A percentile compares a stretch with the other conserved stretches of the same genome.
Conservation (phyloP, 2,113 vertebrate genomes). For the Mobula birostris region DNA sequence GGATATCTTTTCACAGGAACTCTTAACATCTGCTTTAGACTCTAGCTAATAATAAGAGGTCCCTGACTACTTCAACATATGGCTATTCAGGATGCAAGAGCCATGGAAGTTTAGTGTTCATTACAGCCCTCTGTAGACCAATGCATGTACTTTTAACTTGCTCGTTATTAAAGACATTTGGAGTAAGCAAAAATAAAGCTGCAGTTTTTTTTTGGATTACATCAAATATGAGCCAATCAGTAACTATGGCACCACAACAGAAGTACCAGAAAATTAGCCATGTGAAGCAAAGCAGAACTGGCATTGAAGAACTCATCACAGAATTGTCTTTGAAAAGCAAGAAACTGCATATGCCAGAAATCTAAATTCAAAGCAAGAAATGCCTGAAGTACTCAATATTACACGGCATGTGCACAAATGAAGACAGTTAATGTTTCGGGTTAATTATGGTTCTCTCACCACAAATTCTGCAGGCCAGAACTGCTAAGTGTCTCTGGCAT, state of each 20-base stretch:
- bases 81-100: background rate
- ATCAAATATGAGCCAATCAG: background rate
- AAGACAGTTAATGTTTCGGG: too few species aligned
- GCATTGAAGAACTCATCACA: background rate
- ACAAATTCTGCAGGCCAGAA: too few species aligned
- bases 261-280: background rate
- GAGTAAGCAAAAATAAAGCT: background rate
- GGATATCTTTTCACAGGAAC: background rate
- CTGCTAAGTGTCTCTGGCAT: too few species aligned
- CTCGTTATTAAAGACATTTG: background rate
- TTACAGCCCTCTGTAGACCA: background rate
- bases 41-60: background rate
- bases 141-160: background rate
- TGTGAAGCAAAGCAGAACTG: background rate
- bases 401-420: too few species aligned
- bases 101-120: background rate
- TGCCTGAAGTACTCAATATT: too few species aligned
- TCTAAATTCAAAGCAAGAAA: too few species aligned
- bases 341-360: too few species aligned
- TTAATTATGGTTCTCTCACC: too few species aligned
- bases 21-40: background rate
- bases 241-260: background rate
- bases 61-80: background rate
- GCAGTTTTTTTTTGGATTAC: background rate
- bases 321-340: background rate